Base-by-base conservation (phyloP, 1,140 invertebrate species). In the Anoplolepis gracilipes region DNA sequence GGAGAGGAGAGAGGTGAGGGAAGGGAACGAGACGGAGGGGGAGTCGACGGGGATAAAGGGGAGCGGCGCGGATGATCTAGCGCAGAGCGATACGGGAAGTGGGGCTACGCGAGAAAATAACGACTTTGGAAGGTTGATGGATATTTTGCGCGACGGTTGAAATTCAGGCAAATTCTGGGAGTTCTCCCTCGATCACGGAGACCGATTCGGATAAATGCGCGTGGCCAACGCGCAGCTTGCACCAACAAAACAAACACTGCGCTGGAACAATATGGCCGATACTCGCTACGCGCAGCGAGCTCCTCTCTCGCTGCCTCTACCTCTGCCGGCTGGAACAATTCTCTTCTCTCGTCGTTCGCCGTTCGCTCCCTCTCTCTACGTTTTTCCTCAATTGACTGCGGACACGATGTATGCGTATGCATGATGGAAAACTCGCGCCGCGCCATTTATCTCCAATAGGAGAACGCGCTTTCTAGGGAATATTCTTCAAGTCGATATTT, bases 191-290 rank as follows among this genome's bases (percentile, higher is more conserved):
- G 90, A 90, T 75, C 64, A 25, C 67, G 36, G 28, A 6, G 76
- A 77, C 64, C 2, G 49, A 76, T 86, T 87, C 89, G 76, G 86
- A 79, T 13, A 42, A 30, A 79, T 84, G 91, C 91, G 89, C 79
- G 75, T 22, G 67, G 22, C 30, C 46, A 42, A 42, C 11, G 39
- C 78, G 67, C 42, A 85, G 75, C 82, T 75, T 82, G 65, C 92
- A 92, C 92, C 10, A 53, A 55, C 91, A 93, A 93, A 93, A 93
- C 93, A 93, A 93, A 93, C 90, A 93, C 91, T 92, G 77, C 88
- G 87, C 79, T 89, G 39, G 88, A 90, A 90, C 92, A 93, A 92
- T 92, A 93, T 93, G 93, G 92, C 92, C 88, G 92, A 46, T 76
- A 55, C 55, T 64, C 78, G 77, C 33, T 59, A 28, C 30, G 70